Base-by-base conservation (phyloP, 2,113 vertebrate species). In the Oncorhynchus mykiss region DNA sequence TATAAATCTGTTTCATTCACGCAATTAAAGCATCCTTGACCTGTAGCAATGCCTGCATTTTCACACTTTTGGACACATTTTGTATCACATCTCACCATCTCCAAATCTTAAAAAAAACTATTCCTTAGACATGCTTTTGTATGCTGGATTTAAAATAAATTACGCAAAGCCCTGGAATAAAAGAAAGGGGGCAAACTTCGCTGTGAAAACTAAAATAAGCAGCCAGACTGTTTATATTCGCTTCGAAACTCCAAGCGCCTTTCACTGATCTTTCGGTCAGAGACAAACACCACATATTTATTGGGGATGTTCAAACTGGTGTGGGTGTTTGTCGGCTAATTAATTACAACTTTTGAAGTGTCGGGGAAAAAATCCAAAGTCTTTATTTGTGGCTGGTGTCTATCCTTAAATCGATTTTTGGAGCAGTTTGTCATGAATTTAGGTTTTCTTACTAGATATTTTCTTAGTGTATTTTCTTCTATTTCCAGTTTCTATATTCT, bases 91-190 rank as follows among this genome's bases (percentile, higher is more conserved):
- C 12, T 74, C 70, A 72, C 74, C 62, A 45, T 67, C 70, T 60
- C 45, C 59, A 77, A 64, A 79, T 83, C 75, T 80, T 84, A 27
- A 80, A 25, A 65, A 76, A 45, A 70, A 51, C 70, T 81, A 81
- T 82, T 51, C 69, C 73, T 84, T 73, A 73, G 59, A 87, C 77
- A 73, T 81, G 64, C 48, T 73, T 84, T 79, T 82, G 71, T 77
- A 68, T 76, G 78, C 72, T 74, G 54, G 60, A 76, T 86, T 86
- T 83, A 51, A 82, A 69, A 87, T 85, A 78, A 87, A 69, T 73
- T 72, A 73, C 65, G 80, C 77, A 49, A 81, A 85, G 54, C 69
- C 78, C 70, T 59, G 70, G 67, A 82, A 88, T 71, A 82, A 76
- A 78, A 74, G 51, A 82, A 78, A 71, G 18, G 64, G 69, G 73